A percentile compares a stretch with the other conserved stretches of the same genome.
Conservation (phyloP, 1,140 invertebrate species). For the Harpegnathos saltator region DNA sequence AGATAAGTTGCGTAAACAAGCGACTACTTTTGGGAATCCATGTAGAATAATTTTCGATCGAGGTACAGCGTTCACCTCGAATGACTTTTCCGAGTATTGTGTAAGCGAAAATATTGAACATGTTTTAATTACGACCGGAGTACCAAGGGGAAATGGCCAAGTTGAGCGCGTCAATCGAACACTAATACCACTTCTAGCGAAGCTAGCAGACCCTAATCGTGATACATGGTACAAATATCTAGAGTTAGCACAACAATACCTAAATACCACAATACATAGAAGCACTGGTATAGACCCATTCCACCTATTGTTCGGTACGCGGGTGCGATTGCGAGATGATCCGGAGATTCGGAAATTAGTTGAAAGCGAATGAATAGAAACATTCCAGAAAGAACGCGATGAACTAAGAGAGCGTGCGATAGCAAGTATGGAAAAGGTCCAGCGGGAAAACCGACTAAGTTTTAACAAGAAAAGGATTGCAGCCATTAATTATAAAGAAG, state of each 20-base stretch:
- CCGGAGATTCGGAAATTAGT: neutral
- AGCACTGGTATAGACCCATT: neutral
- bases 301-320: neutral
- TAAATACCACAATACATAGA: neutral
- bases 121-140: too few species aligned
- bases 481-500: too few species aligned
- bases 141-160: too few species aligned
- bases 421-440: neutral
- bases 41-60: conserved; percentile 2
- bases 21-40: neutral
- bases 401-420: neutral
- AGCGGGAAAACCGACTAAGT: neutral
- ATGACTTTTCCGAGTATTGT: neutral
- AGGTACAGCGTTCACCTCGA: neutral
- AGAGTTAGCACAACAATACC: neutral
- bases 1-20: neutral
- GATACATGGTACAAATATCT: neutral
- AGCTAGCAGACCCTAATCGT: too few species aligned
- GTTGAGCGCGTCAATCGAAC: too few species aligned
- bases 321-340: neutral
- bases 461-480: neutral
- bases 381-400: neutral
- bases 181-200: too few species aligned
- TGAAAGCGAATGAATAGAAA: neutral
- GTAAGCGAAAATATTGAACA: neutral